Conservation (phyloP, 2,888 invertebrate genomes). For the Nomada goodeniana region DNA sequence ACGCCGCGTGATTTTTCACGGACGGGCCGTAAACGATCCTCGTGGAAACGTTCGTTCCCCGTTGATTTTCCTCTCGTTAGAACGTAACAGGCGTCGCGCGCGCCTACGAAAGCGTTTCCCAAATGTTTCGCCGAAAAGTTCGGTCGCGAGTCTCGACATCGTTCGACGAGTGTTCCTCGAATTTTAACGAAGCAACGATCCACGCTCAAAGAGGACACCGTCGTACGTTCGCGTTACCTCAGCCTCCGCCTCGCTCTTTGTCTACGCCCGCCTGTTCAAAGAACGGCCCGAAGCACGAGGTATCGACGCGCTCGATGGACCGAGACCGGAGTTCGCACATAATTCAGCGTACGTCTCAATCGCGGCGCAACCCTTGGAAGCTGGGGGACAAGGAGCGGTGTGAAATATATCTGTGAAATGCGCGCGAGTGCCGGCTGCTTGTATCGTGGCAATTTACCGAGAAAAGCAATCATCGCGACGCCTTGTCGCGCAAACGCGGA, state of each 20-base stretch:
- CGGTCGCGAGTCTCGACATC: too few relatives aligned
- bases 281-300: slow-evolving; percentile 1
- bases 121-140: not conserved
- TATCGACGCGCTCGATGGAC: slow-evolving; percentile 55
- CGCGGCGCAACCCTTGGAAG: slow-evolving; percentile 34
- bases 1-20: slow-evolving; percentile 16
- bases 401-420: slow-evolving; percentile 47
- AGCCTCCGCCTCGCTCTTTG: not conserved
- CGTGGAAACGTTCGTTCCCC: not conserved
- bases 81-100: too few relatives aligned
- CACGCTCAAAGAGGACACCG: not conserved
- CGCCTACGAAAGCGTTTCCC: too few relatives aligned
- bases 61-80: too few relatives aligned
- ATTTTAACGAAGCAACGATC: not conserved
- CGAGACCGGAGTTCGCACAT: slow-evolving; percentile 57
- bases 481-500: slow-evolving; percentile 11
- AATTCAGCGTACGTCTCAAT: slow-evolving; percentile 71
- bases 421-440: slow-evolving; percentile 12
- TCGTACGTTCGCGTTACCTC: not conserved
- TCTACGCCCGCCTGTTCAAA: not conserved
- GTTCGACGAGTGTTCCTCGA: too few relatives aligned
- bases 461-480: slow-evolving; percentile 36
- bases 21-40: not conserved
- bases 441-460: slow-evolving; percentile 44
- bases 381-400: slow-evolving; percentile 22